Conservation (phyloP, 2,797 vertebrate species). For the Malacoctenus gilli region DNA sequence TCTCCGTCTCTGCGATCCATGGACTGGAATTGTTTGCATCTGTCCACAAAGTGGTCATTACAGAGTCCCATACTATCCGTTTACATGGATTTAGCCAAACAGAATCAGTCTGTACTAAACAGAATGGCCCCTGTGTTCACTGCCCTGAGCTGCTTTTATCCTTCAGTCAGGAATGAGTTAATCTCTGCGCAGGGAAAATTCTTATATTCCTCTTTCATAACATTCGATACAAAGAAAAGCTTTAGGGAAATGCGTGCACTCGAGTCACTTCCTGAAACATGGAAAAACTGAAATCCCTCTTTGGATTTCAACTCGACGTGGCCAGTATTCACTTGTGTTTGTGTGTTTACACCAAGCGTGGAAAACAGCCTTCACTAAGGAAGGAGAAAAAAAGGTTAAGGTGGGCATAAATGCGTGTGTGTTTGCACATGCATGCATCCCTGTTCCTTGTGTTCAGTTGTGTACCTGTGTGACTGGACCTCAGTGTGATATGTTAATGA, state of each 20-base stretch:
- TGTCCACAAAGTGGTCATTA: neutral
- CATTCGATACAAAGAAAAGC: constrained; percentile 17
- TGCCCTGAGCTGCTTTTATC: neutral
- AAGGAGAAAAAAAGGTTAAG: constrained; percentile 6
- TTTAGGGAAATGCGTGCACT: constrained; percentile 22
- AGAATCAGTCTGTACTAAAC: neutral
- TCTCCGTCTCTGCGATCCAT: too few species aligned
- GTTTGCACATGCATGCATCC: neutral
- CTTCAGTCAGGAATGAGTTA: constrained; percentile 10
- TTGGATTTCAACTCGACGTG: constrained; percentile 24
- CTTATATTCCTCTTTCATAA: constrained; percentile 32
- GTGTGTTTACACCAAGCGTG: neutral
- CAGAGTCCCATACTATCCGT: neutral
- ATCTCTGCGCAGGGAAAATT: constrained; percentile 11
- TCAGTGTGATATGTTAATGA: constrained; percentile 38
- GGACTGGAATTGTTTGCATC: too few species aligned
- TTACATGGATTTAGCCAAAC: constrained; percentile 5
- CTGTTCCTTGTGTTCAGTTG: constrained; percentile 3
- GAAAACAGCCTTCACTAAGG: constrained; percentile 25
- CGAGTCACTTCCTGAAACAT: constrained; percentile 28
- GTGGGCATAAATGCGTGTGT: constrained; percentile 6
- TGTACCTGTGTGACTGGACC: constrained; percentile 42
- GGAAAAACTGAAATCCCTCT: constrained; percentile 23
- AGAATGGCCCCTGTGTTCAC: neutral
- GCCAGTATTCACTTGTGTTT: constrained; percentile 12